These are phyloP conservation scores for Zygothrica quintamaculata DNA, from an alignment of 2,888 invertebrate species.

Conservation along the genomic window DNA sequence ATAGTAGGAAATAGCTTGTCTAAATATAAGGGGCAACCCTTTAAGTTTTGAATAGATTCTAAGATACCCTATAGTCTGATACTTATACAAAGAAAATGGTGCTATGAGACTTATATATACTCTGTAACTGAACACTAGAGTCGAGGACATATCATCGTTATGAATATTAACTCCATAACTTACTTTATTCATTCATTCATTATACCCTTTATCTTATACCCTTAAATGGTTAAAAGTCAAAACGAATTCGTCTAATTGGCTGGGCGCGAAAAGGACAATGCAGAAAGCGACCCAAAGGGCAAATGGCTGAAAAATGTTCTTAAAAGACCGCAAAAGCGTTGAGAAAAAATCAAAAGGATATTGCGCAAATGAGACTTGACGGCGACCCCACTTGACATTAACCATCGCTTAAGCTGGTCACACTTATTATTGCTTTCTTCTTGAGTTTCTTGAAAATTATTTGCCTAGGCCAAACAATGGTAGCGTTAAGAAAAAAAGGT, in stretches of 20 bases:
- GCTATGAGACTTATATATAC: too few species aligned
- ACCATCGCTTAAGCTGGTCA: slow-evolving; percentile 60
- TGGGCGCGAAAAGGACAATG: slow-evolving; percentile 58
- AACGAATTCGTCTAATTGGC: slow-evolving; percentile 63
- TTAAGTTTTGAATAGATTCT: too few species aligned
- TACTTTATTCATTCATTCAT: too few species aligned
- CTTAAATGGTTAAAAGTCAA: slow-evolving; percentile 10
- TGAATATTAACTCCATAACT: too few species aligned
- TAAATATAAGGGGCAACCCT: too few species aligned
- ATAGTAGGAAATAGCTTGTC: too few species aligned
- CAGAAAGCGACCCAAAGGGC: slow-evolving; percentile 17
- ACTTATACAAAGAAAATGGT: too few species aligned
- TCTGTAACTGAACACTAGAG: too few species aligned
- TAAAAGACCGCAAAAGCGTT: slow-evolving; percentile 60
- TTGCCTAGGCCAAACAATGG: slow-evolving; percentile 63
- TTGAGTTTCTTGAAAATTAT: slow-evolving; percentile 71
- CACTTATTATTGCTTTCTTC: slow-evolving; percentile 66
- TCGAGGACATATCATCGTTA: too few species aligned
- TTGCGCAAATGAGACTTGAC: slow-evolving; percentile 26
- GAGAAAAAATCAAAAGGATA: slow-evolving; percentile 53
- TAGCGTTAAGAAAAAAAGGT: slow-evolving; percentile 44
- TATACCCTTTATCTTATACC: too few species aligned
- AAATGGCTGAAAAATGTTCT: slow-evolving; percentile 44
- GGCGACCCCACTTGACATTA: slow-evolving; percentile 72
- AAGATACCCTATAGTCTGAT: too few species aligned